Evolutionary conservation across 2,888 invertebrate species (phyloP).

Genomic region (Leptinotarsa juncta): DNA sequence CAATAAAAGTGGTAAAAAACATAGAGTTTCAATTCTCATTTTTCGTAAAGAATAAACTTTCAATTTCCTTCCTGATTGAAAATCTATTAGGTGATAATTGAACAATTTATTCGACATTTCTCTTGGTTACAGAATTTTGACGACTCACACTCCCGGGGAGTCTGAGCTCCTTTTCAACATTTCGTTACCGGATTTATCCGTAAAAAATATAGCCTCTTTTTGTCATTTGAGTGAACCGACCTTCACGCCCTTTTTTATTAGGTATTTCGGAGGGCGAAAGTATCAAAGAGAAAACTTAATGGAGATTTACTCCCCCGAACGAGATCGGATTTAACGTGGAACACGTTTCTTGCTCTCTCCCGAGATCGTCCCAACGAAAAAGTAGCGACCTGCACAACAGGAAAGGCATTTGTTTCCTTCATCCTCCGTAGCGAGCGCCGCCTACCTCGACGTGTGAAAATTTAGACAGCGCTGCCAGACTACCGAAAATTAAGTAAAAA

Average conservation of each 20-base stretch:
- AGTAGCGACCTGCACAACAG: conserved; percentile 27
- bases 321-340: not conserved
- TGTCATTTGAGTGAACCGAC: not conserved
- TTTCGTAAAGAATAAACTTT: too few species aligned
- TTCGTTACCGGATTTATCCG: not conserved
- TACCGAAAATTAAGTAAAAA: not conserved
- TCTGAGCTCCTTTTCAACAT: not conserved
- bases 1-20: too few species aligned
- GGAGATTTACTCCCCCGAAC: not conserved
- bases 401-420: conserved; percentile 27
- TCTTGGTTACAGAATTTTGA: not conserved
- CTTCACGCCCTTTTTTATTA: conserved; percentile 3
- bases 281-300: conserved; percentile 11
- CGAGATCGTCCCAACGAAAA: not conserved
- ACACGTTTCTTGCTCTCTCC: conserved; percentile 12
- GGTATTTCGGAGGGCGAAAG: conserved; percentile 2
- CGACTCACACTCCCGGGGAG: not conserved
- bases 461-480: not conserved
- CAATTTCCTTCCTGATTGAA: too few species aligned
- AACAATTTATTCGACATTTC: not conserved
- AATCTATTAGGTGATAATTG: too few species aligned
- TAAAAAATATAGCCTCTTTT: not conserved
- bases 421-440: conserved; percentile 22
- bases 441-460: conserved; percentile 4
- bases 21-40: too few species aligned